Percentiles rank a stretch among this genome's conserved stretches.
phyloP scores from a whole-genome alignment of 2,113 vertebrate species.

The Synodontis membranacea region DNA sequence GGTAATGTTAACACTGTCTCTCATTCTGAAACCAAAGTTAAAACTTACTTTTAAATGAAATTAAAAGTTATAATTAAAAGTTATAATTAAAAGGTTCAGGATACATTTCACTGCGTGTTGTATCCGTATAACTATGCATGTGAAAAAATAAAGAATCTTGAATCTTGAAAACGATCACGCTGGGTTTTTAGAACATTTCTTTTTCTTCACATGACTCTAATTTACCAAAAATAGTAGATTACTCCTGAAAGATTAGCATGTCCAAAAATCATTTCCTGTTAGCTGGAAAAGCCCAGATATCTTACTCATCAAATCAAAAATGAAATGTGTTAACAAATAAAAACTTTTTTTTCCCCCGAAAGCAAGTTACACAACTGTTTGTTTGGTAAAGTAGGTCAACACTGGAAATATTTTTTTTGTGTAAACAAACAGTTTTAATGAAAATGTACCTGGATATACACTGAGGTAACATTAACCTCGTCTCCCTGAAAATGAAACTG shows the following conservation, averaged over 20 bases:
- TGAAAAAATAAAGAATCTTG: too few species aligned
- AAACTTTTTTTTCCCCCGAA: neutral
- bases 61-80: too few species aligned
- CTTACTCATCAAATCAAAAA: neutral
- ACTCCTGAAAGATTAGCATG: neutral
- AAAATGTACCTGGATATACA: neutral
- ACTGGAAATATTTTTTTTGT: neutral
- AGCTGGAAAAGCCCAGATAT: neutral
- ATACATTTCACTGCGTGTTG: too few species aligned
- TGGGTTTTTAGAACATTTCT: neutral
- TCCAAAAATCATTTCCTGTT: neutral
- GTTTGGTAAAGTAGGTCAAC: neutral
- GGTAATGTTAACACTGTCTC: neutral
- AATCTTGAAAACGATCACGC: neutral
- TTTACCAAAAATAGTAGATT: neutral
- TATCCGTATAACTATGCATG: too few species aligned
- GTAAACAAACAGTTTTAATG: neutral
- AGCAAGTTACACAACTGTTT: neutral
- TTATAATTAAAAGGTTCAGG: too few species aligned
- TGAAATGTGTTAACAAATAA: neutral
- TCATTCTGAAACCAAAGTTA: neutral
- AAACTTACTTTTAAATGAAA: too few species aligned
- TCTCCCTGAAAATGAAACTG: neutral
- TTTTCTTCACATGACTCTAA: neutral
- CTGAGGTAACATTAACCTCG: neutral